phyloP scores from a whole-genome alignment of 1,140 invertebrate genomes.

The Zaprionus capensis region DNA sequence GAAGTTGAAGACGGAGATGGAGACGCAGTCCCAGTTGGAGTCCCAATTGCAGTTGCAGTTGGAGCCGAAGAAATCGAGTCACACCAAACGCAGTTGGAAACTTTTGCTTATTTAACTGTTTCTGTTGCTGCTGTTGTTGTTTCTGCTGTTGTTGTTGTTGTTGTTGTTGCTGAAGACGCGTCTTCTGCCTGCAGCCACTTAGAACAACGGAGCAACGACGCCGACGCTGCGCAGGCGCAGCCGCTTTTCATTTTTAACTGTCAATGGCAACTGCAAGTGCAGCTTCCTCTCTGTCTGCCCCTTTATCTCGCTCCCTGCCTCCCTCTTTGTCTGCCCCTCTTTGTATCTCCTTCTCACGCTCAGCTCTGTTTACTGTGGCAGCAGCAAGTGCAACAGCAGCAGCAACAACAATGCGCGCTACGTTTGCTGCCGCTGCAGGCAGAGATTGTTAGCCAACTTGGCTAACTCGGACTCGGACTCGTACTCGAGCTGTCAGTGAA shows the following conservation, averaged over 20 bases:
- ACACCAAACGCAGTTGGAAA: conserved; percentile 48
- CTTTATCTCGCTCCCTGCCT: background rate
- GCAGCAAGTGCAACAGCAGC: conserved; percentile 40
- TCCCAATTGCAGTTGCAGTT: conserved; percentile 9
- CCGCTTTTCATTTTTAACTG: conserved; percentile 38
- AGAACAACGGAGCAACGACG: conserved; percentile 34
- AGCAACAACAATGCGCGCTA: conserved; percentile 5
- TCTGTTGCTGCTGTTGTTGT: conserved; percentile 8
- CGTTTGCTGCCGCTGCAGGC: conserved; percentile 18
- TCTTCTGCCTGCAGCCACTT: conserved; percentile 31
- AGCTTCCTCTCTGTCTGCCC: background rate
- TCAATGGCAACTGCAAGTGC: conserved; percentile 49
- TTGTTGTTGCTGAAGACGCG: background rate
- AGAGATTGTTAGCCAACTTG: conserved; percentile 59
- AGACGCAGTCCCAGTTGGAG: conserved; percentile 8
- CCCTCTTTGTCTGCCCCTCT: background rate
- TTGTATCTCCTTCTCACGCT: background rate
- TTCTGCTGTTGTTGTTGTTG: background rate
- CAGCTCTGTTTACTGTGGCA: conserved; percentile 22
- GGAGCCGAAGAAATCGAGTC: conserved; percentile 43
- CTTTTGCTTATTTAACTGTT: conserved; percentile 76
- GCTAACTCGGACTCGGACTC: conserved; percentile 19
- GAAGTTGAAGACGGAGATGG: background rate
- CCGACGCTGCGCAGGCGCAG: conserved; percentile 3
- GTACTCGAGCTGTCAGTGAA: conserved; percentile 28